Conservation (phyloP, 2,113 vertebrate genomes). For the Sprattus sprattus region DNA sequence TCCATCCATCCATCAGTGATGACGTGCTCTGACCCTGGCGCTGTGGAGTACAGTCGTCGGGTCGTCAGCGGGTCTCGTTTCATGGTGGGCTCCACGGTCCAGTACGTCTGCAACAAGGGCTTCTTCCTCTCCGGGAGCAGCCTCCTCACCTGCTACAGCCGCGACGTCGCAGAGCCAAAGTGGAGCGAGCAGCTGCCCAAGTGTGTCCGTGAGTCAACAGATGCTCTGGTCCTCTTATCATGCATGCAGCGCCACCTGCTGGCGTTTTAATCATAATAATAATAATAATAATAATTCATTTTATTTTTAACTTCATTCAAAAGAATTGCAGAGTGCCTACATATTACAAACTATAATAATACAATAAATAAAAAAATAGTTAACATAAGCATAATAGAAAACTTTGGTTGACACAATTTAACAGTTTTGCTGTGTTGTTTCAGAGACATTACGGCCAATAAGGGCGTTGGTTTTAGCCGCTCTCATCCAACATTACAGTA, state of each 20-base stretch:
- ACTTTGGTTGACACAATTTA: too few species aligned
- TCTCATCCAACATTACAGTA: not conserved
- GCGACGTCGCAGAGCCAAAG: slow-evolving; percentile 83
- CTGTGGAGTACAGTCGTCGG: slow-evolving; percentile 85
- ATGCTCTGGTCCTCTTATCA: not conserved
- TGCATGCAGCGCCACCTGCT: not conserved
- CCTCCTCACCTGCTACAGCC: slow-evolving; percentile 87
- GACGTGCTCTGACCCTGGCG: slow-evolving; percentile 88
- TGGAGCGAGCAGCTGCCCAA: slow-evolving; percentile 93
- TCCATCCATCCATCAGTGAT: slow-evolving; percentile 70
- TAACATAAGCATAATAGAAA: too few species aligned
- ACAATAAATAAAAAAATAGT: too few species aligned
- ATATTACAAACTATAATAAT: too few species aligned
- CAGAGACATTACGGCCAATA: not conserved
- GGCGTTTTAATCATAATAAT: too few species aligned
- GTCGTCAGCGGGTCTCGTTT: slow-evolving; percentile 81
- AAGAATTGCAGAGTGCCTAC: too few species aligned
- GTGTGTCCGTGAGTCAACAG: slow-evolving; percentile 85
- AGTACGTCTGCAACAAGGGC: slow-evolving; percentile 90
- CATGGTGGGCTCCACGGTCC: slow-evolving; percentile 83
- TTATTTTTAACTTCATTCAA: too few species aligned
- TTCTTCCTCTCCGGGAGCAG: slow-evolving; percentile 81
- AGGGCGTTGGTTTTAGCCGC: not conserved
- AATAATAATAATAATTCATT: too few species aligned
- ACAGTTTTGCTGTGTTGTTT: not conserved